Evolutionary conservation across 2,113 vertebrate species (phyloP).

Genomic region (Indri indri): DNA sequence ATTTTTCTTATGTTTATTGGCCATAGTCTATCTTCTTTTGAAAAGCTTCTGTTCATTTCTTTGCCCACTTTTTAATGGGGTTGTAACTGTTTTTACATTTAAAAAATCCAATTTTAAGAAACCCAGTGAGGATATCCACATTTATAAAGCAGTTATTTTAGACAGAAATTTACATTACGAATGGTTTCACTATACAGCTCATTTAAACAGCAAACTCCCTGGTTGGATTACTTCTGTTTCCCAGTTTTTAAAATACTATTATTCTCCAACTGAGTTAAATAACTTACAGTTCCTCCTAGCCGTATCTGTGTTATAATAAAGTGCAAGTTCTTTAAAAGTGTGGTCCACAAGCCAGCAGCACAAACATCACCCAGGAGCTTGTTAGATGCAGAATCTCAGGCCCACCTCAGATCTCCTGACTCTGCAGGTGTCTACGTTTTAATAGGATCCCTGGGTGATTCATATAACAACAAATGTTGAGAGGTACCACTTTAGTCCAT

Average conservation of each 20-base stretch:
- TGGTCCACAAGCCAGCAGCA: not conserved
- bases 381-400: not conserved
- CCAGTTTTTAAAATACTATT: not conserved
- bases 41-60: too few relatives aligned
- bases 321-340: not conserved
- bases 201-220: not conserved
- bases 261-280: not conserved
- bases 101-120: slow-evolving; percentile 2
- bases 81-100: not conserved
- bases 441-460: not conserved
- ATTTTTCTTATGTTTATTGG: too few relatives aligned
- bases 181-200: not conserved
- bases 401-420: rapidly evolving
- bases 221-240: not conserved
- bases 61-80: too few relatives aligned
- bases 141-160: not conserved
- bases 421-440: not conserved
- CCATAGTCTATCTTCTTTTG: too few relatives aligned
- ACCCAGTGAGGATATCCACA: not conserved
- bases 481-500: not conserved
- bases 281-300: not conserved
- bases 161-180: not conserved
- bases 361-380: not conserved
- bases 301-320: not conserved
- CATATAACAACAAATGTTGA: not conserved